Percentiles rank a stretch among this genome's conserved stretches.
These are phyloP conservation scores for Aegotheles bennettii DNA, from an alignment of 2,113 vertebrate species.

Conservation along the genomic window DNA sequence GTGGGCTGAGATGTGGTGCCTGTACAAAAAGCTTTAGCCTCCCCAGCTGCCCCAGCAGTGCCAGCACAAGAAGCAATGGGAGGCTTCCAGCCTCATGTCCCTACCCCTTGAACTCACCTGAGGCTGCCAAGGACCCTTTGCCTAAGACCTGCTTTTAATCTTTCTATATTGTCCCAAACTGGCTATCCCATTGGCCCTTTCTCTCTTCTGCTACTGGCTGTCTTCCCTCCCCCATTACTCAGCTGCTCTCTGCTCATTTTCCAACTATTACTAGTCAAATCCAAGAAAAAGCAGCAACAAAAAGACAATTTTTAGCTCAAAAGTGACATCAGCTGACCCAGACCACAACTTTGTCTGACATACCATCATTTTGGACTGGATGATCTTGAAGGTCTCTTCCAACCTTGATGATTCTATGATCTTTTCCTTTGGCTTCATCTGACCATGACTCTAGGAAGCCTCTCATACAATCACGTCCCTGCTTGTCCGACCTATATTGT, in stretches of 20 bases:
- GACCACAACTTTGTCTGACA: neutral
- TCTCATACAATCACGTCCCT: neutral
- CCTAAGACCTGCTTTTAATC: neutral
- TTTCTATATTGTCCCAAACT: neutral
- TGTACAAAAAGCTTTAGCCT: neutral
- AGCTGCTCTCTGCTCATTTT: neutral
- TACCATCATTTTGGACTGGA: too few relatives aligned
- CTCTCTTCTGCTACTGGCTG: neutral
- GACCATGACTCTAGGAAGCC: neutral
- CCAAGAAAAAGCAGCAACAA: neutral
- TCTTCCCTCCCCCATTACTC: neutral
- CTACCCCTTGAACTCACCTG: too few relatives aligned
- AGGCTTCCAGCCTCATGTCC: neutral
- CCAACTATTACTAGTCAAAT: neutral
- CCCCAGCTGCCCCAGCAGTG: neutral
- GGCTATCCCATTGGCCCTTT: neutral
- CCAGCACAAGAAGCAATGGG: neutral
- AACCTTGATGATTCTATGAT: too few relatives aligned
- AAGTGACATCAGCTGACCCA: accelerated
- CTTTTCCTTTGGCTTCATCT: neutral
- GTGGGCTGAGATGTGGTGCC: neutral
- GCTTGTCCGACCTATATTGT: neutral
- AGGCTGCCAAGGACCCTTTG: too few relatives aligned
- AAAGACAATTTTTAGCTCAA: neutral
- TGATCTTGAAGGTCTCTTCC: too few relatives aligned